Percentiles rank a stretch among this genome's conserved stretches.
phyloP scores from a whole-genome alignment of 2,888 invertebrate species.

The Anthophora plumipes region DNA sequence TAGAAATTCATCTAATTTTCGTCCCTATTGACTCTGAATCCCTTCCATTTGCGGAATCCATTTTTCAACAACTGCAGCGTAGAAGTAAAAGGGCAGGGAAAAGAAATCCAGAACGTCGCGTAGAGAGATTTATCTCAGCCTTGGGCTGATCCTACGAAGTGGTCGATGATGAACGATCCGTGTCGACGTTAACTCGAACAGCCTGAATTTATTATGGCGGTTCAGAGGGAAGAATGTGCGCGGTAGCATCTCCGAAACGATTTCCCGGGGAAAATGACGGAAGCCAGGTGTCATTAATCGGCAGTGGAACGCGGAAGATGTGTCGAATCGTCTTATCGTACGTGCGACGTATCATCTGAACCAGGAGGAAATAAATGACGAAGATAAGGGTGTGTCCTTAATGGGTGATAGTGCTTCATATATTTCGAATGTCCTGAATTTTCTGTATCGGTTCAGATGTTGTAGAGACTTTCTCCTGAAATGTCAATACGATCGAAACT shows the following conservation, averaged over 20 bases:
- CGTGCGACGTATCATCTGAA: background rate
- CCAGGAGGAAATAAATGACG: conserved; percentile 9
- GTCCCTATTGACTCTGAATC: background rate
- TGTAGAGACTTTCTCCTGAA: too few relatives aligned
- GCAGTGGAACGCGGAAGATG: conserved; percentile 36
- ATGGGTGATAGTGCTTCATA: too few relatives aligned
- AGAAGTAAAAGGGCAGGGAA: background rate
- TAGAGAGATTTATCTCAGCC: conserved; percentile 43
- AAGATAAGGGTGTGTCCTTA: background rate
- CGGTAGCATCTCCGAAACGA: conserved; percentile 8
- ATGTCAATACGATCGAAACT: too few relatives aligned
- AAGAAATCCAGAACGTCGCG: conserved; percentile 27
- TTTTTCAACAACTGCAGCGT: conserved; percentile 41
- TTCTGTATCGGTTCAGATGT: too few relatives aligned
- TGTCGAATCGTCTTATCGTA: conserved; percentile 11
- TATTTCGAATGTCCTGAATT: too few relatives aligned
- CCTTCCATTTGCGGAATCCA: conserved; percentile 1
- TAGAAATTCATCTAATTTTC: background rate
- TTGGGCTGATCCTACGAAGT: conserved; percentile 43
- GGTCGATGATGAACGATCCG: conserved; percentile 52
- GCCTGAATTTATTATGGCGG: conserved; percentile 50
- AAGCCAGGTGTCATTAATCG: conserved; percentile 53
- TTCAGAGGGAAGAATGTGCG: background rate
- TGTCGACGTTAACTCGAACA: conserved; percentile 34
- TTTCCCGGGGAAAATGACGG: conserved; percentile 38